Evolutionary conservation across 2,888 invertebrate species (phyloP).

Genomic region (Hesperia comma): DNA sequence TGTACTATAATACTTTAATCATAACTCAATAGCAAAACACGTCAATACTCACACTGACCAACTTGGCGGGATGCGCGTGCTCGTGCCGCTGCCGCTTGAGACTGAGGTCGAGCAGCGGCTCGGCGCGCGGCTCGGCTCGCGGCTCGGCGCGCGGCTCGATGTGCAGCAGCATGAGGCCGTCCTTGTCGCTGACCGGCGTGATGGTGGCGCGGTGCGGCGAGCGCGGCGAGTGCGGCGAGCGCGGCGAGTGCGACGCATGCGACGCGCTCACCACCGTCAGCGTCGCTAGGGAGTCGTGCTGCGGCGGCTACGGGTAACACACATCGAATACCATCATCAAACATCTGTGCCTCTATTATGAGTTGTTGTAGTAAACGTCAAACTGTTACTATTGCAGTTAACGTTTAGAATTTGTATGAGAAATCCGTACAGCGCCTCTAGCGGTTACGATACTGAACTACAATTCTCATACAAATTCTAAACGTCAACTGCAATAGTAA

Average conservation of each 20-base stretch:
- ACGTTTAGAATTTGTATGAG: too few species aligned
- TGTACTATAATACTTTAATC: too few species aligned
- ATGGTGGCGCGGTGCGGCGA: slow-evolving; percentile 82
- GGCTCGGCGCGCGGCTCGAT: slow-evolving; percentile 77
- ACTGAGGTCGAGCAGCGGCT: slow-evolving; percentile 88
- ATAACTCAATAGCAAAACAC: neutral
- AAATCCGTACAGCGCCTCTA: too few species aligned
- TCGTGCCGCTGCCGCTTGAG: slow-evolving; percentile 87
- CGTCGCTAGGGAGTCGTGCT: slow-evolving; percentile 85
- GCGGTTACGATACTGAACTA: too few species aligned
- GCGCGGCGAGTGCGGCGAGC: slow-evolving; percentile 56
- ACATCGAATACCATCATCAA: too few species aligned
- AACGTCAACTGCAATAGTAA: too few species aligned
- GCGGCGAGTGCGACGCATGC: slow-evolving; percentile 51
- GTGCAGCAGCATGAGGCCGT: slow-evolving; percentile 85
- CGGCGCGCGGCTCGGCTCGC: slow-evolving; percentile 82
- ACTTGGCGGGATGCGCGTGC: slow-evolving; percentile 67
- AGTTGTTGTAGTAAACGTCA: too few species aligned
- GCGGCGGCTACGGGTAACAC: slow-evolving; percentile 61
- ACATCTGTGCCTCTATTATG: too few species aligned
- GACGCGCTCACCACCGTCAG: slow-evolving; percentile 85
- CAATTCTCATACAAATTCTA: too few species aligned
- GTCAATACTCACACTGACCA: slow-evolving; percentile 49
- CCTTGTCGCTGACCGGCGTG: slow-evolving; percentile 83
- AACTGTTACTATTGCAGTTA: too few species aligned